Evolutionary conservation across 2,113 vertebrate species (phyloP), one percentile per base, ranked within the genome.

Genomic region (Chionis minor): DNA sequence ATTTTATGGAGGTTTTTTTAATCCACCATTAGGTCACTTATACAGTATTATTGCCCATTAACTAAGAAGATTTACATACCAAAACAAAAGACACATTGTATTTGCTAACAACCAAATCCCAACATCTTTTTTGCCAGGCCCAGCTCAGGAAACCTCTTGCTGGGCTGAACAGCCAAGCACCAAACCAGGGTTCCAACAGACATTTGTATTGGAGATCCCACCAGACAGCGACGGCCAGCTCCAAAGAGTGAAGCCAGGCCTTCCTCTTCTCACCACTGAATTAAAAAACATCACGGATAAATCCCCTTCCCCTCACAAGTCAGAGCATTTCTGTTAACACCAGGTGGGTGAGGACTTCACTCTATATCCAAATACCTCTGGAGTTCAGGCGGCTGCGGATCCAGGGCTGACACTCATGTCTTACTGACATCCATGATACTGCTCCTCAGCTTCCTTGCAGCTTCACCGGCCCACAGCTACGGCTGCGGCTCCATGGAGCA

Each of bases 1-100:
- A 8, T 70, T 72, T 67, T 17, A 40, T 44, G 28, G 5, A 2
- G 1, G 0, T 4, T 2, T 49, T n/a, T 77, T 14, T 2, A 40
- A 69, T 33, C 61, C 12, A 44, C n/a, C 8, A 2, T 38, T 42
- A 51, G 9, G 32, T 45, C n/a, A 52, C 9, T 52, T 55, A 28
- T 63, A 70, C 27, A 65, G 8, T 40, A 45, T 61, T 72, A 52
- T 10, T 85, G 2, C 6, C 42, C 33, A 44, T 52, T 65, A 80
- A 82, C 63, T 42, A 77, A 58, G 45, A 88, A 78, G 0, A 56
- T 33, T 81, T 84, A 35, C 4, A 8, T 32, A 63, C 14, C 47
- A 27, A 91, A 95, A 3, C 28, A 71, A 74, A 81, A 56, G 10
- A 67, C 12, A 2, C 6, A 10, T 3, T 33, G 10, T 17, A 81